Percentiles rank a stretch among this genome's conserved stretches.
These are phyloP conservation scores for mouse (Mus musculus) DNA, from an alignment of 2,113 vertebrate species.

Conservation along the genomic window GRCm39 chr12:7153501-7154000, in stretches of 20 bases:
- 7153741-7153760: neutral
- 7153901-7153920: neutral
- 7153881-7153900: neutral
- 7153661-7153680: neutral
- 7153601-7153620: neutral
- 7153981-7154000: neutral
- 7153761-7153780: neutral
- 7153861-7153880: neutral
- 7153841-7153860: neutral
- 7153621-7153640: neutral
- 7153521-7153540: slow-evolving; percentile 19
- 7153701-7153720: neutral
- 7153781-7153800: neutral
- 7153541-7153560: neutral
- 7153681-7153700: neutral
- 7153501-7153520: slow-evolving; percentile 47
- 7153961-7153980: neutral
- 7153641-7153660: neutral
- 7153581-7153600: neutral
- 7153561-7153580: neutral
- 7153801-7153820: neutral
- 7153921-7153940: neutral
- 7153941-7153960: neutral
- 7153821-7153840: neutral
- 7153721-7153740: neutral